Evolutionary conservation across 2,888 invertebrate species (phyloP).

Genomic region (Clivina fossor): DNA sequence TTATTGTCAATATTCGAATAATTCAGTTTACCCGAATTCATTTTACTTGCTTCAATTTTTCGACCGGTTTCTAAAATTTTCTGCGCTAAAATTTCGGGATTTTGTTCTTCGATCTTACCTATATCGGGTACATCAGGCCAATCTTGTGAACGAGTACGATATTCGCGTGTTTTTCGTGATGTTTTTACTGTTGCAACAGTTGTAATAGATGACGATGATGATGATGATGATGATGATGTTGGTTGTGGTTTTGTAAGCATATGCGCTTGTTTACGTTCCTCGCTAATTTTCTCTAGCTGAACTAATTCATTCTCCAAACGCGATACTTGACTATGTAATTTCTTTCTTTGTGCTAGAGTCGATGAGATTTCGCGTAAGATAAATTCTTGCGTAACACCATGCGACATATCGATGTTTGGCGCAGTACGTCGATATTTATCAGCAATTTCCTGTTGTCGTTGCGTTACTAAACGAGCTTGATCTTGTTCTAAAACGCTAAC

Average conservation of each 20-base stretch:
- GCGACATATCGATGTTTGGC: conserved; percentile 62
- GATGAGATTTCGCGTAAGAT: conserved; percentile 85
- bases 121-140: conserved; percentile 91
- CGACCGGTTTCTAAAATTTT: conserved; percentile 88
- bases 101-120: conserved; percentile 88
- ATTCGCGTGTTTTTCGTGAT: conserved; percentile 67
- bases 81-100: conserved; percentile 85
- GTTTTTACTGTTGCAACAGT: conserved; percentile 52
- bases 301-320: conserved; percentile 78
- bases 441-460: conserved; percentile 74
- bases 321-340: conserved; percentile 78
- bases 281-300: conserved; percentile 70
- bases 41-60: conserved; percentile 84
- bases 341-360: conserved; percentile 80
- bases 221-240: too few relatives aligned
- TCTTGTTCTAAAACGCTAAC: conserved; percentile 76
- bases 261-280: conserved; percentile 60
- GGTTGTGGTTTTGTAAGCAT: conserved; percentile 46
- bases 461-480: conserved; percentile 70
- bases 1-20: conserved; percentile 39
- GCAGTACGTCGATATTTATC: conserved; percentile 66
- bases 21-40: conserved; percentile 47
- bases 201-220: too few relatives aligned
- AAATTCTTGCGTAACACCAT: conserved; percentile 74
- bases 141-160: conserved; percentile 80